These are phyloP conservation scores for Morpho deidamia DNA, from an alignment of 2,888 invertebrate species.

Conservation along the genomic window DNA sequence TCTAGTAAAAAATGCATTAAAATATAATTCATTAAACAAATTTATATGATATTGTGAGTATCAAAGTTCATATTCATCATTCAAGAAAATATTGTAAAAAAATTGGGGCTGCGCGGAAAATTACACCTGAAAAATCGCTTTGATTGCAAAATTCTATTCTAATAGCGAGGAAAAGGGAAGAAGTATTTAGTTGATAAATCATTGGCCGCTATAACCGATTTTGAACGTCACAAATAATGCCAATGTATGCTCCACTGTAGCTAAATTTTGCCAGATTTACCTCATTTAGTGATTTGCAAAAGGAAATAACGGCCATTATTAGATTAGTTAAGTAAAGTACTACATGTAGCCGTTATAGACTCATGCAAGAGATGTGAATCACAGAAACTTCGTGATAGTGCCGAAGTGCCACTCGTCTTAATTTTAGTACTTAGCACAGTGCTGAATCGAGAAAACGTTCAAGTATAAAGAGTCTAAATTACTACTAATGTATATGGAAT, in stretches of 20 bases:
- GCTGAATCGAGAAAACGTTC: constrained; percentile 9
- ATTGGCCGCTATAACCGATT: constrained; percentile 70
- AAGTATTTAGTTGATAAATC: constrained; percentile 16
- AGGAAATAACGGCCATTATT: constrained; percentile 73
- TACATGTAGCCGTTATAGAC: constrained; percentile 61
- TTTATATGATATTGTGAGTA: too few relatives aligned
- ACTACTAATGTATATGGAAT: constrained; percentile 9
- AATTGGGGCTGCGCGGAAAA: not conserved
- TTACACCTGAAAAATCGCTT: not conserved
- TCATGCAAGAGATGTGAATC: constrained; percentile 59
- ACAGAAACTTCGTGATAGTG: constrained; percentile 43
- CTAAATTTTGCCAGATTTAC: constrained; percentile 74
- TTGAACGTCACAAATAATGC: constrained; percentile 37
- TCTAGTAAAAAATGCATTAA: not conserved
- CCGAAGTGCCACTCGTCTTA: constrained; percentile 55
- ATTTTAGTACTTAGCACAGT: constrained; percentile 4
- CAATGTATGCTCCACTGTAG: constrained; percentile 35
- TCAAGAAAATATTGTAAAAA: too few relatives aligned
- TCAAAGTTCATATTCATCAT: too few relatives aligned
- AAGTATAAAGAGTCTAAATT: constrained; percentile 11
- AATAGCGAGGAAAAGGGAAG: constrained; percentile 8
- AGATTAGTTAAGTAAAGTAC: constrained; percentile 44
- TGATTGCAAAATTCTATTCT: constrained; percentile 1
- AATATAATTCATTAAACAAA: too few relatives aligned
- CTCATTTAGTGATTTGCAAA: constrained; percentile 35